A percentile compares a stretch with the other conserved stretches of the same genome.
phyloP scores from a whole-genome alignment of 2,113 vertebrate genomes.

The Misgurnus anguillicaudatus region DNA sequence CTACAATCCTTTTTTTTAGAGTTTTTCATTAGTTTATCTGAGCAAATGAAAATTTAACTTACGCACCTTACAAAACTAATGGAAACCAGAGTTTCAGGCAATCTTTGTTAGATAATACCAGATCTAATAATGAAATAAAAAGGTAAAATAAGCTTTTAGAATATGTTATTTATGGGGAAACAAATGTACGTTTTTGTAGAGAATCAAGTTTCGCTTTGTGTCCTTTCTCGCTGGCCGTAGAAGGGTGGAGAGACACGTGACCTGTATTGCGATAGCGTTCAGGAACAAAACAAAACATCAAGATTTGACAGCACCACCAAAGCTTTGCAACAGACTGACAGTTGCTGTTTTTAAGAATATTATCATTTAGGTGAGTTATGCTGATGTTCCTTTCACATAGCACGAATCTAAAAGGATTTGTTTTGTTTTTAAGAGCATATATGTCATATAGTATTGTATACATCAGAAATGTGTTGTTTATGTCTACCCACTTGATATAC shows the following conservation, averaged over 20 bases:
- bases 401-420: neutral
- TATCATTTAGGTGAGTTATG: neutral
- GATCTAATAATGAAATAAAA: no score
- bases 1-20: no score
- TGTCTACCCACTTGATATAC: no score
- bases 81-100: no score
- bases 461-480: no score
- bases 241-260: conserved; percentile 69
- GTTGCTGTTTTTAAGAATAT: neutral
- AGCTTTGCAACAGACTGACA: neutral
- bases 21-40: no score
- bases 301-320: conserved; percentile 33
- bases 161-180: no score
- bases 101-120: no score
- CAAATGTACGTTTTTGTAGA: no score
- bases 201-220: conserved; percentile 38
- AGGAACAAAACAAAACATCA: conserved; percentile 66
- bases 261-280: conserved; percentile 57
- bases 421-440: neutral
- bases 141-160: no score
- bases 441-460: neutral
- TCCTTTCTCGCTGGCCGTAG: conserved; percentile 57
- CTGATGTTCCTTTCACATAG: neutral
- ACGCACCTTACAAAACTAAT: no score
- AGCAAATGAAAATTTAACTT: no score